Percentiles rank a stretch among this genome's conserved stretches.
Evolutionary conservation across 2,888 invertebrate genomes (phyloP).

Genomic region (Apamea crenata): DNA sequence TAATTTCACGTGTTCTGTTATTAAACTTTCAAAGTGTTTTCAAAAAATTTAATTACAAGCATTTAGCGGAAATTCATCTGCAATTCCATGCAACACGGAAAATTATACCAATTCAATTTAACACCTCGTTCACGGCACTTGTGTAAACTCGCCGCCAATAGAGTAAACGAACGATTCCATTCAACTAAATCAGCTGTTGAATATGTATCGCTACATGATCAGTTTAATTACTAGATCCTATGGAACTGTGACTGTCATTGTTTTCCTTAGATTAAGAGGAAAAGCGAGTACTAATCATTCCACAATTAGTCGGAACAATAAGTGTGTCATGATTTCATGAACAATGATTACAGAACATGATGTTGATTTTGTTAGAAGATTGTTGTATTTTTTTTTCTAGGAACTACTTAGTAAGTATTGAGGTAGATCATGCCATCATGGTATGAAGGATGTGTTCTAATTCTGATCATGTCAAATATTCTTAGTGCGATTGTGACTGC

Average conservation of each 20-base stretch:
- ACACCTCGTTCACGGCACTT: constrained; percentile 10
- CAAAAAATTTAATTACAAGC: not conserved
- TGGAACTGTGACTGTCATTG: constrained; percentile 12
- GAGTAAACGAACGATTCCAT: constrained; percentile 36
- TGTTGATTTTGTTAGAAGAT: not conserved
- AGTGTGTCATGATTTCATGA: not conserved
- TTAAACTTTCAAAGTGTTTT: no score
- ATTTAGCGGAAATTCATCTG: not conserved
- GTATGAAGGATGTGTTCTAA: not conserved
- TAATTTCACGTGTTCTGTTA: no score
- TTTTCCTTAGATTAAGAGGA: constrained; percentile 47
- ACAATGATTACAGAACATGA: not conserved
- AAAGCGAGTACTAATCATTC: constrained; percentile 20
- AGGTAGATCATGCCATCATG: not conserved
- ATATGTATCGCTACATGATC: constrained; percentile 53
- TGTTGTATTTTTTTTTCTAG: not conserved
- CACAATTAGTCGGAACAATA: constrained; percentile 32
- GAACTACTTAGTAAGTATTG: not conserved
- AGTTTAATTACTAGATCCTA: constrained; percentile 20
- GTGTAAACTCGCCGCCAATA: constrained; percentile 9
- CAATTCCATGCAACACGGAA: constrained; percentile 3
- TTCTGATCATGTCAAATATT: not conserved
- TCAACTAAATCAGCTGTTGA: constrained; percentile 45
- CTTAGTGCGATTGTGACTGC: not conserved
- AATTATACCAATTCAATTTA: constrained; percentile 1